Percentiles rank a stretch among this genome's conserved stretches.
These are phyloP conservation scores for Orcinus orca DNA, from an alignment of 2,113 vertebrate genomes.

Conservation along the genomic window DNA sequence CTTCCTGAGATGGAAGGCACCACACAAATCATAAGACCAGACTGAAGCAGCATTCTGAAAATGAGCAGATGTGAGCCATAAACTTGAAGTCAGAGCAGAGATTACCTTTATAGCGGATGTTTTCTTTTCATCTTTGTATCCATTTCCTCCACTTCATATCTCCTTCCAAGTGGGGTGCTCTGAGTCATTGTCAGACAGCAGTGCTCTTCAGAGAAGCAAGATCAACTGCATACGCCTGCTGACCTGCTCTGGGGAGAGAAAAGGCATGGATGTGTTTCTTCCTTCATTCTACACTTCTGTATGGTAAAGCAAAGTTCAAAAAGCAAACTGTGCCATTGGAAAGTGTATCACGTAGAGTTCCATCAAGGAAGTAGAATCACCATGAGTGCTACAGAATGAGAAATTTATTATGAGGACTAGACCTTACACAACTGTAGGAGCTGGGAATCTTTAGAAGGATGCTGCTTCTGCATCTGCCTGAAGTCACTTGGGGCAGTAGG, in stretches of 20 bases:
- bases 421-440: neutral
- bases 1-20: neutral
- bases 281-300: neutral
- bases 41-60: neutral
- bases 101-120: neutral
- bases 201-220: neutral
- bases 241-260: neutral
- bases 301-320: neutral
- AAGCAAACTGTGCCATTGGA: neutral
- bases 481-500: neutral
- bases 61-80: neutral
- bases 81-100: neutral
- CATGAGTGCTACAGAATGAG: neutral
- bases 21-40: neutral
- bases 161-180: neutral
- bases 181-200: neutral
- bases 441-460: neutral
- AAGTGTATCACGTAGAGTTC: neutral
- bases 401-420: neutral
- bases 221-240: neutral
- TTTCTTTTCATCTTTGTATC: constrained; percentile 25
- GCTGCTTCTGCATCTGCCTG: neutral
- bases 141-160: neutral
- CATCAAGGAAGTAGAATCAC: neutral
- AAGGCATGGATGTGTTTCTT: neutral